Percentiles rank a stretch among this genome's conserved stretches.
Conservation (phyloP, 2,888 invertebrate genomes). For the Ctena decussata region DNA sequence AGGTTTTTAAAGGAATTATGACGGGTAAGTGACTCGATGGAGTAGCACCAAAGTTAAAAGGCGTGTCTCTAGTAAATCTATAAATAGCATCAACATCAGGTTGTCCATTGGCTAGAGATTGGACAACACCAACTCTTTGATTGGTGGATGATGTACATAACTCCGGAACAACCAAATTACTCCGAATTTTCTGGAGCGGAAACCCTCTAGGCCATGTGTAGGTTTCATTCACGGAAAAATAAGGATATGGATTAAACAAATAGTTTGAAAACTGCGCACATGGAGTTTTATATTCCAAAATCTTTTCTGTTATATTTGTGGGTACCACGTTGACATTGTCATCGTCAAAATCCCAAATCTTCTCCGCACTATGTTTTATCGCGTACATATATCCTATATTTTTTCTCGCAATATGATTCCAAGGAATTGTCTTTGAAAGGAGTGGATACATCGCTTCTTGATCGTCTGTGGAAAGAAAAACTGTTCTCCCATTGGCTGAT, state of each 20-base stretch:
- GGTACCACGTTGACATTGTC: constrained; percentile 14
- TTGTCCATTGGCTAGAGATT: constrained; percentile 38
- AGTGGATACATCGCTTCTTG: constrained; percentile 10
- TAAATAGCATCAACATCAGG: constrained; percentile 53
- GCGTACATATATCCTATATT: constrained; percentile 51
- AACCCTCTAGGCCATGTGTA: constrained; percentile 45
- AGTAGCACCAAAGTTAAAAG: constrained; percentile 26
- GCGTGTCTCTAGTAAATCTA: constrained; percentile 31
- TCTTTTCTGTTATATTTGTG: background rate
- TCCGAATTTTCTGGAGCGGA: constrained; percentile 27
- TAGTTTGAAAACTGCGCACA: background rate
- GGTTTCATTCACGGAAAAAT: constrained; percentile 24
- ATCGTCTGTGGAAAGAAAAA: constrained; percentile 15
- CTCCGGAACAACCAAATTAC: background rate
- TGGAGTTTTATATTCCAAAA: background rate
- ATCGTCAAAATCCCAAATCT: constrained; percentile 49
- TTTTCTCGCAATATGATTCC: constrained; percentile 28
- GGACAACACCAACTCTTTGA: constrained; percentile 20
- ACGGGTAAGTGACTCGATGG: constrained; percentile 2
- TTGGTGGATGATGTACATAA: background rate
- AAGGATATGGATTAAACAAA: constrained; percentile 44
- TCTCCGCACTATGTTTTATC: constrained; percentile 28
- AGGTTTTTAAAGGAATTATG: background rate
- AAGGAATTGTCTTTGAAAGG: constrained; percentile 19
- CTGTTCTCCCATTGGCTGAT: background rate